These are phyloP conservation scores for Bombylius discolor DNA, from an alignment of 2,888 invertebrate genomes.

Conservation along the genomic window DNA sequence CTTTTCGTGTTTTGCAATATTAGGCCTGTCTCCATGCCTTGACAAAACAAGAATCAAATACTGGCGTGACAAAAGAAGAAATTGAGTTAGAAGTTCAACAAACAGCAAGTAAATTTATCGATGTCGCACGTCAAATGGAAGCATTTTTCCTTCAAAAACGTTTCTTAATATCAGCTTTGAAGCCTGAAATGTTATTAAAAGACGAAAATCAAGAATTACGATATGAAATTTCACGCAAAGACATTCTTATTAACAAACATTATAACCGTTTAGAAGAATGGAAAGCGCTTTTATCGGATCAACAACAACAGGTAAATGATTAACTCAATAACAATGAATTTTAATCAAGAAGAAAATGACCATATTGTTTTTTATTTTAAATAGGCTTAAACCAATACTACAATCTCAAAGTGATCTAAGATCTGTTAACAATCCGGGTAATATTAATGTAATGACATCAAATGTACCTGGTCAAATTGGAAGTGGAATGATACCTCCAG, in stretches of 20 bases:
- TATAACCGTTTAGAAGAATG: constrained; percentile 83
- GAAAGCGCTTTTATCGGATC: constrained; percentile 74
- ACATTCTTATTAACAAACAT: constrained; percentile 73
- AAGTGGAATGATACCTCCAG: neutral
- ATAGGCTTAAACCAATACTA: constrained; percentile 3
- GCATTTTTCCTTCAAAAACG: constrained; percentile 88
- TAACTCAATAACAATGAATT: neutral
- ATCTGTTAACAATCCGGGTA: constrained; percentile 25
- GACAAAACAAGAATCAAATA: constrained; percentile 71
- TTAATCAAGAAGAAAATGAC: neutral
- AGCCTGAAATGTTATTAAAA: constrained; percentile 81
- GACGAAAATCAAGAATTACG: constrained; percentile 83
- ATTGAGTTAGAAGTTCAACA: constrained; percentile 80
- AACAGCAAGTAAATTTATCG: constrained; percentile 68
- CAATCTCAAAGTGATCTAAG: constrained; percentile 16
- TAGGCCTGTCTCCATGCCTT: constrained; percentile 71
- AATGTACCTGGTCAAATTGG: constrained; percentile 29
- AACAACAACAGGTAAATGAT: constrained; percentile 23
- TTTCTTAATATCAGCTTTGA: constrained; percentile 75
- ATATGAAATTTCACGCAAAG: constrained; percentile 76
- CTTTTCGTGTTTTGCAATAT: constrained; percentile 21
- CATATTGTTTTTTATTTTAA: too few species aligned
- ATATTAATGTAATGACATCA: constrained; percentile 31
- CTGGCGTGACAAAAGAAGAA: constrained; percentile 72
- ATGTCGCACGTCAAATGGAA: constrained; percentile 86